Percentiles rank a stretch among this genome's conserved stretches.
Evolutionary conservation across 1,140 invertebrate genomes (phyloP).

Genomic region (Helicoverpa zea): DNA sequence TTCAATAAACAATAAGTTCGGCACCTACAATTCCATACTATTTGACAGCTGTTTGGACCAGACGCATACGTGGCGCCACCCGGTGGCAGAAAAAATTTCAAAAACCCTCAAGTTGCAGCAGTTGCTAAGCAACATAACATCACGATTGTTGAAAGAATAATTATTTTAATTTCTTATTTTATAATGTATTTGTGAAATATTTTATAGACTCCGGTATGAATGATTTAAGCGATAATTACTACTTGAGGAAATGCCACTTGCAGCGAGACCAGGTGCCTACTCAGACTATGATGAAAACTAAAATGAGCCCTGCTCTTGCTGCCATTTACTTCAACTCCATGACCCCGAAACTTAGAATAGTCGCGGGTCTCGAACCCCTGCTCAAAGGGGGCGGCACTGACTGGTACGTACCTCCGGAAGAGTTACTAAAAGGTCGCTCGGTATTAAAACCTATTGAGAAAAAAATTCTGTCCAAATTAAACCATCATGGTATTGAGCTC

Average conservation of each 20-base stretch:
- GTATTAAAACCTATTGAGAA: constrained; percentile 72
- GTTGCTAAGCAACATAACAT: neutral
- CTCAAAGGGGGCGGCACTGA: constrained; percentile 76
- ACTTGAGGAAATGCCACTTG: constrained; percentile 75
- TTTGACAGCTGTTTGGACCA: too few relatives aligned
- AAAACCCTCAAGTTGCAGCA: too few relatives aligned
- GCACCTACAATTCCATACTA: too few relatives aligned
- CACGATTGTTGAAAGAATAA: too few relatives aligned
- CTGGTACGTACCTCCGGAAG: constrained; percentile 73
- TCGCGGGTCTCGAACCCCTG: constrained; percentile 74
- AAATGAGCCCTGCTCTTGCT: constrained; percentile 72
- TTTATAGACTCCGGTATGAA: constrained; percentile 58
- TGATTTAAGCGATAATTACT: constrained; percentile 72
- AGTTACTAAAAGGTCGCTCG: constrained; percentile 66
- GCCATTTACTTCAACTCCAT: constrained; percentile 80
- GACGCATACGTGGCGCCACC: too few relatives aligned
- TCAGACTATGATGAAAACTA: constrained; percentile 72
- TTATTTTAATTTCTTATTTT: neutral
- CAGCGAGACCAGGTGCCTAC: constrained; percentile 76
- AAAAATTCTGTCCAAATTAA: constrained; percentile 66
- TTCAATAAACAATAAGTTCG: too few relatives aligned
- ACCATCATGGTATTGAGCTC: constrained; percentile 66
- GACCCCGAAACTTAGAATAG: constrained; percentile 69
- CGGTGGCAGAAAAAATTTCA: too few relatives aligned
- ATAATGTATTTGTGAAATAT: neutral